These are phyloP conservation scores for Mobula hypostoma DNA, from an alignment of 2,113 vertebrate species.

Conservation along the genomic window DNA sequence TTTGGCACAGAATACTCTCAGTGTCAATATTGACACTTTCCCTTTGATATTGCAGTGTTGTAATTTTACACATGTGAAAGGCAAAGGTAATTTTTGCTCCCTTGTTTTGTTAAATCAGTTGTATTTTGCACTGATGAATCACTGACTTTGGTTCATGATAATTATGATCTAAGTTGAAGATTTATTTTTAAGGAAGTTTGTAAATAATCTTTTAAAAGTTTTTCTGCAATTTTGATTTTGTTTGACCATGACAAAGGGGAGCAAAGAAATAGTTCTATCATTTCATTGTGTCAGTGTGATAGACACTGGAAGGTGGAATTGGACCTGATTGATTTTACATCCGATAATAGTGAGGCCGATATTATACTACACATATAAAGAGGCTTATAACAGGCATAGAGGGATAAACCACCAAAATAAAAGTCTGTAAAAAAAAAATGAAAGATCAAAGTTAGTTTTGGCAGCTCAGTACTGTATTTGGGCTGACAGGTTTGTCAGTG, in stretches of 20 bases:
- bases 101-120: not conserved
- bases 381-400: not conserved
- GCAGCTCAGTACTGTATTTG: constrained; percentile 37
- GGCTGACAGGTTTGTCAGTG: constrained; percentile 40
- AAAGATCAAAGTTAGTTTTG: constrained; percentile 34
- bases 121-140: not conserved
- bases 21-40: not conserved
- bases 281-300: constrained; percentile 38
- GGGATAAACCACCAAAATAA: constrained; percentile 26
- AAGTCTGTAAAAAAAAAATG: not conserved
- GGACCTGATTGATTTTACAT: constrained; percentile 32
- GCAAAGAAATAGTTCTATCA: constrained; percentile 37
- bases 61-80: not conserved
- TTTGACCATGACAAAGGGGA: constrained; percentile 55
- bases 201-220: too few relatives aligned
- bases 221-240: constrained; percentile 50
- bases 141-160: not conserved
- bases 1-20: not conserved
- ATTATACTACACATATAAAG: constrained; percentile 10
- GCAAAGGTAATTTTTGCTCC: not conserved
- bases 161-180: not conserved
- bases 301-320: constrained; percentile 37
- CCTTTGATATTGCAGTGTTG: not conserved
- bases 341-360: constrained; percentile 18
- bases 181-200: not conserved